phyloP scores from a whole-genome alignment of 2,888 invertebrate species.

The Drosophila demipolita region DNA sequence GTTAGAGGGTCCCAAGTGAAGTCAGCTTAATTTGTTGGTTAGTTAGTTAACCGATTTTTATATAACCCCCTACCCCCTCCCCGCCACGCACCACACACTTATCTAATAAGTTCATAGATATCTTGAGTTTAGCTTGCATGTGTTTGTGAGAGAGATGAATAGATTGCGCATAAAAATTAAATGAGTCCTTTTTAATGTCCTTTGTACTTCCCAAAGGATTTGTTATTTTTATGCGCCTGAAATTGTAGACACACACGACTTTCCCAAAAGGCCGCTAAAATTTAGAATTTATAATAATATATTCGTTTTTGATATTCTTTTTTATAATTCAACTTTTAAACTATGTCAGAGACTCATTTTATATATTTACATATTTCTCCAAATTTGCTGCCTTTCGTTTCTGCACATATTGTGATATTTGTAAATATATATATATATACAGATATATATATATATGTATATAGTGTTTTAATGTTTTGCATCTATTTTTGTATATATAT shows the following conservation, averaged over 20 bases:
- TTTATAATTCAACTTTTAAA: background rate
- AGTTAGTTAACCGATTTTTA: conserved; percentile 15
- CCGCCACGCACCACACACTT: background rate
- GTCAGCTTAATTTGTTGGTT: conserved; percentile 16
- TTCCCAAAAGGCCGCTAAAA: conserved; percentile 44
- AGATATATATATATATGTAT: conserved; percentile 40
- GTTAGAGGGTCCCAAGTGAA: conserved; percentile 2
- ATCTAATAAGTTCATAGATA: conserved; percentile 38
- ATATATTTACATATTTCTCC: conserved; percentile 3
- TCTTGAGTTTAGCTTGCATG: conserved; percentile 53
- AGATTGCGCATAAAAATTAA: conserved; percentile 83
- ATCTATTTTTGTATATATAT: conserved; percentile 37
- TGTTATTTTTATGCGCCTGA: conserved; percentile 77
- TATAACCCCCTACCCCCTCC: background rate
- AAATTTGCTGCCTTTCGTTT: conserved; percentile 32
- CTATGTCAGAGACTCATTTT: conserved; percentile 5
- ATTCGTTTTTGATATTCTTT: conserved; percentile 10
- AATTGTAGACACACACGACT: conserved; percentile 66
- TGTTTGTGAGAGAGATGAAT: conserved; percentile 82
- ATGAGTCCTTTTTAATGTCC: conserved; percentile 31
- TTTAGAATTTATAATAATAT: conserved; percentile 22
- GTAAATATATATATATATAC: conserved; percentile 49
- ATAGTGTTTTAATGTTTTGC: conserved; percentile 30
- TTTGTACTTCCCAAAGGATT: conserved; percentile 9
- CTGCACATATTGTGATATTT: conserved; percentile 69